Base-by-base conservation (phyloP, 1,140 invertebrate species). In the Lasioglossum baleicum region DNA sequence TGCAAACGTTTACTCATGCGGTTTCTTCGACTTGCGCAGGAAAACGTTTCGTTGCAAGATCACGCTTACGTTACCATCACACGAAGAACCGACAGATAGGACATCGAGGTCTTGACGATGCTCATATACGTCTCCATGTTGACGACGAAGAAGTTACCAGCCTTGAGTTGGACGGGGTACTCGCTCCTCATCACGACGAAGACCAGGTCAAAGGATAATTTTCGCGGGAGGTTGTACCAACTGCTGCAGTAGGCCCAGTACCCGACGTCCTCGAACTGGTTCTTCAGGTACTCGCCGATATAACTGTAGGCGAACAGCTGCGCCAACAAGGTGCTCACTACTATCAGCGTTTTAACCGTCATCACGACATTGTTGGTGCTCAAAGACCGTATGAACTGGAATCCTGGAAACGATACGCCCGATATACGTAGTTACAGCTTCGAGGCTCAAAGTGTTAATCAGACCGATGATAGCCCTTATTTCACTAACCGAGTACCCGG, bases 41-140 rank as follows among this genome's bases (percentile, higher is more conserved):
- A 11, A 17, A 6, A 4, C 51, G 13, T 20, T 48, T 13, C 10
- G 15, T 15, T 15, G 17, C 5, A 15, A 17, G 51, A 0, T 17
- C 4, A 15, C 56, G 56, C 2, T 85, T 4, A 85, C 10, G 60
- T 68, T 44, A 86, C 26, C 83, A 85, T 86, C 22, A 80, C 68
- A 4, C 83, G 80, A 0, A 86, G 31, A 11, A 86, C 72, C 7
- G 84, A 86, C 0, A 86, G 17, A 26, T 86, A 86, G 7, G 84
- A 85, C 13, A 82, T 35, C n/a, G 83, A 85, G 5, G 80, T 79
- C 69, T 75, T 86, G 7, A 85, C 11, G 2, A 86, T 85, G 51
- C 67, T 82, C 83, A 75, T 81, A 40, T 79, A 86, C 22, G 84
- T 86, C 42, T 69, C 67, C 35, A 85, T 60, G 11, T 86, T 86